A percentile compares a stretch with the other conserved stretches of the same genome.
Conservation (phyloP, 2,797 vertebrate genomes). For the Sternarchorhynchus goeldii region DNA sequence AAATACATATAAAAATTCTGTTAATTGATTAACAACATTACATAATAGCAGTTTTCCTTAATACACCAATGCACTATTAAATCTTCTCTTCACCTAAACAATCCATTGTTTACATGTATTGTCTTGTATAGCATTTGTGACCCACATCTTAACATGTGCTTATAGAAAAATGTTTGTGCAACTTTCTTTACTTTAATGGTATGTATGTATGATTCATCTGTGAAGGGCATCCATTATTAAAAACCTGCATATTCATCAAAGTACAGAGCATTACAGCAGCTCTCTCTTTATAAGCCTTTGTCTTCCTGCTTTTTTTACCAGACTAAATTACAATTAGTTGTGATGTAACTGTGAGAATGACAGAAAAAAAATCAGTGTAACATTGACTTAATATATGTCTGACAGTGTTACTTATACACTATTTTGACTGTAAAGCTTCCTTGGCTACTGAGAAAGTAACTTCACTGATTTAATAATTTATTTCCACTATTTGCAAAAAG, state of each 20-base stretch:
- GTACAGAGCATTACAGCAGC: slow-evolving; percentile 38
- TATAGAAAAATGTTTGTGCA: slow-evolving; percentile 5
- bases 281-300: not conserved
- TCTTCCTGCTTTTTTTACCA: slow-evolving; percentile 8
- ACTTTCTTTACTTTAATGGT: slow-evolving; percentile 40
- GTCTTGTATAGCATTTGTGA: slow-evolving; percentile 19
- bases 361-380: not conserved
- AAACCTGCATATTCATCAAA: slow-evolving; percentile 63
- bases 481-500: too few relatives aligned
- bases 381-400: not conserved
- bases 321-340: not conserved
- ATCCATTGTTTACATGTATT: not conserved
- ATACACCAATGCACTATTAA: not conserved
- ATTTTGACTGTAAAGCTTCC: too few relatives aligned
- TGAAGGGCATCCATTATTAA: slow-evolving; percentile 67
- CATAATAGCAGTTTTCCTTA: too few relatives aligned
- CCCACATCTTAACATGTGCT: slow-evolving; percentile 16
- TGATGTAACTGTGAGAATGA: too few relatives aligned
- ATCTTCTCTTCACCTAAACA: not conserved
- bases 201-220: slow-evolving; percentile 47
- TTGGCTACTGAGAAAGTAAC: too few relatives aligned
- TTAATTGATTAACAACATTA: too few relatives aligned
- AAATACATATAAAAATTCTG: too few relatives aligned
- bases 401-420: not conserved
- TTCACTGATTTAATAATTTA: too few relatives aligned